Conservation (phyloP, 2,113 vertebrate genomes). For the Pimephales promelas region DNA sequence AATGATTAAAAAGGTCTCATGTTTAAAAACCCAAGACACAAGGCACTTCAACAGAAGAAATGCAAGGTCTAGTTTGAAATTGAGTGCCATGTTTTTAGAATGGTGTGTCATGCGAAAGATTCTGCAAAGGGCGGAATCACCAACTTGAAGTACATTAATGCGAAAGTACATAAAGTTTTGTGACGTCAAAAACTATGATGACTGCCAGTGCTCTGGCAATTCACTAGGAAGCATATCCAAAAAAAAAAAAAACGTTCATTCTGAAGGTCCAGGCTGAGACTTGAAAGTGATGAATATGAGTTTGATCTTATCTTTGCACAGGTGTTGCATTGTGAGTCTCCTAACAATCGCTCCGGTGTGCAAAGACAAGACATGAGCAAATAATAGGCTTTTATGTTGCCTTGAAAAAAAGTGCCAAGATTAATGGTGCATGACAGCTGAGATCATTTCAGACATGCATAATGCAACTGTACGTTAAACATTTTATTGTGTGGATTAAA, state of each 20-base stretch:
- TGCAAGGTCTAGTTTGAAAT: background rate
- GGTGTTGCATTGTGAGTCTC: conserved; percentile 37
- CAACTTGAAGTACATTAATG: background rate
- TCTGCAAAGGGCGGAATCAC: background rate
- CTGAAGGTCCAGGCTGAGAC: background rate
- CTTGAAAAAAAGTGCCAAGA: conserved; percentile 37
- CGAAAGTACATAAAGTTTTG: background rate
- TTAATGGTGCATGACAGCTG: conserved; percentile 46
- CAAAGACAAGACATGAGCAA: conserved; percentile 22
- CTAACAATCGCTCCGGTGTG: conserved; percentile 39
- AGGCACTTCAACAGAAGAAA: background rate
- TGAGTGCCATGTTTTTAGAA: background rate
- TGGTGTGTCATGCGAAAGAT: background rate
- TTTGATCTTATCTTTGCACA: conserved; percentile 47
- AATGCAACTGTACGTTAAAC: conserved; percentile 16
- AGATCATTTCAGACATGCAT: conserved; percentile 13
- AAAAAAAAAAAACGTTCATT: background rate
- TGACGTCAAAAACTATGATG: conserved; percentile 1
- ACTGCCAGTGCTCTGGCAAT: conserved; percentile 4
- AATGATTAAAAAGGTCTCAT: background rate
- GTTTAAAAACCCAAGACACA: background rate
- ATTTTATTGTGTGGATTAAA: background rate
- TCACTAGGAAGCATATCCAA: background rate
- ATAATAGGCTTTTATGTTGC: conserved; percentile 44
- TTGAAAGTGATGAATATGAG: conserved; percentile 26